Evolutionary conservation across 2,888 invertebrate species (phyloP), one percentile per base, ranked within the genome.

Genomic region (Erynnis tages): DNA sequence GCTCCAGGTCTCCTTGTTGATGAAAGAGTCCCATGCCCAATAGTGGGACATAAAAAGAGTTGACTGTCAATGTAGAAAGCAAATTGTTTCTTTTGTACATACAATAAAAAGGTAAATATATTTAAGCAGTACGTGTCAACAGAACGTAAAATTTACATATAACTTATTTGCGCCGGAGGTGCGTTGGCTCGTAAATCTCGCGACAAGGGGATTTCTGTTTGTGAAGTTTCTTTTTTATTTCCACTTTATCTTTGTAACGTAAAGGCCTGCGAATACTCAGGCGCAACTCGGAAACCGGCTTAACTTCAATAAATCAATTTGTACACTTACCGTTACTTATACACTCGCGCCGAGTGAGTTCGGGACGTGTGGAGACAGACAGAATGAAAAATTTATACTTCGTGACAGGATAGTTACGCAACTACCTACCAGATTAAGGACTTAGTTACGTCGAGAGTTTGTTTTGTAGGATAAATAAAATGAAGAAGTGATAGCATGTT

Each of bases 231-330:
- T 82, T 87, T 86, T 88, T 87, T 87, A 87, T 85, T 87, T 84
- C 73, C 80, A 79, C 82, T 87, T 86, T 87, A 85, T 86, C 85
- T 84, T 82, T 78, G 78, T 79, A 80, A 79, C 72, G 81, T 76
- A 79, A 84, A 83, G 79, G 78, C 79, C 79, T 78, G 79, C 68
- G 83, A 82, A 82, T 86, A 83, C 88, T 87, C 87, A 75, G 76
- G 81, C 84, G 82, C 87, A 86, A 82, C 81, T 81, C 77, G 70
- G 66, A 65, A 74, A 71, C 79, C 78, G 74, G 83, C 82, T 82
- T 82, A 88, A 88, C 88, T 89, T 88, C 82, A 83, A 89, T 89
- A 89, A 89, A 88, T 89, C 88, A 89, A 88, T 88, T 89, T 89
- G 84, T 84, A 81, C 84, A 81, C 79, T 85, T 81, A 82, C 80